These are phyloP conservation scores for Blastobasis lacticolella DNA, from an alignment of 2,888 invertebrate species.

Conservation along the genomic window DNA sequence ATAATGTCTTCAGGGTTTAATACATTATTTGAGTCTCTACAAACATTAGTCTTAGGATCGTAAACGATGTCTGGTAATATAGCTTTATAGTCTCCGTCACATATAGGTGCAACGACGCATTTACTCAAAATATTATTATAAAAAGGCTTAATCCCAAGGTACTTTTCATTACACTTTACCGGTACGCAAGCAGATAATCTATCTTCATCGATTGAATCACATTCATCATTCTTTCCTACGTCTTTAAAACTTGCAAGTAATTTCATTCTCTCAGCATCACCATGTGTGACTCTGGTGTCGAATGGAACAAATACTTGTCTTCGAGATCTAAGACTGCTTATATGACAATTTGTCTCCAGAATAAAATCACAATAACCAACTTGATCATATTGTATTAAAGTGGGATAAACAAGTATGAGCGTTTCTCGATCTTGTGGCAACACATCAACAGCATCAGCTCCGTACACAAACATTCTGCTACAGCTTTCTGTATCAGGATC, in stretches of 20 bases:
- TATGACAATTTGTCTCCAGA: conserved; percentile 29
- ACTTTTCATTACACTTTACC: conserved; percentile 47
- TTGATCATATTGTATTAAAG: conserved; percentile 40
- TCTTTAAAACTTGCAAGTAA: too few species aligned
- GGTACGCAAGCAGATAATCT: conserved; percentile 39
- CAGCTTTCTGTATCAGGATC: conserved; percentile 32
- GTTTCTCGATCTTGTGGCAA: conserved; percentile 35
- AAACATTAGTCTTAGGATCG: conserved; percentile 37
- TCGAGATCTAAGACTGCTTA: conserved; percentile 15
- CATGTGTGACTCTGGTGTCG: conserved; percentile 31
- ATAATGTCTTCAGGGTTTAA: conserved; percentile 42
- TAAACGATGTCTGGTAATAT: conserved; percentile 42
- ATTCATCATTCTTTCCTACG: conserved; percentile 18
- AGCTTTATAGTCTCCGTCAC: conserved; percentile 26
- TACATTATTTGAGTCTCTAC: conserved; percentile 40
- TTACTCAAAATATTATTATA: conserved; percentile 26
- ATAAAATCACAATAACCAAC: conserved; percentile 40
- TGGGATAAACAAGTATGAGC: conserved; percentile 37
- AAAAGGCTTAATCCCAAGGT: conserved; percentile 36
- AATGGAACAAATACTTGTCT: conserved; percentile 32
- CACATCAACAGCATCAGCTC: conserved; percentile 21
- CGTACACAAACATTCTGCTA: conserved; percentile 26
- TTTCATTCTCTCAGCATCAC: not conserved
- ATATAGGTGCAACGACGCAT: conserved; percentile 35
- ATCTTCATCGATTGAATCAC: conserved; percentile 40